Evolutionary conservation across 2,888 invertebrate genomes (phyloP).

Genomic region (Pimpla rufipes): DNA sequence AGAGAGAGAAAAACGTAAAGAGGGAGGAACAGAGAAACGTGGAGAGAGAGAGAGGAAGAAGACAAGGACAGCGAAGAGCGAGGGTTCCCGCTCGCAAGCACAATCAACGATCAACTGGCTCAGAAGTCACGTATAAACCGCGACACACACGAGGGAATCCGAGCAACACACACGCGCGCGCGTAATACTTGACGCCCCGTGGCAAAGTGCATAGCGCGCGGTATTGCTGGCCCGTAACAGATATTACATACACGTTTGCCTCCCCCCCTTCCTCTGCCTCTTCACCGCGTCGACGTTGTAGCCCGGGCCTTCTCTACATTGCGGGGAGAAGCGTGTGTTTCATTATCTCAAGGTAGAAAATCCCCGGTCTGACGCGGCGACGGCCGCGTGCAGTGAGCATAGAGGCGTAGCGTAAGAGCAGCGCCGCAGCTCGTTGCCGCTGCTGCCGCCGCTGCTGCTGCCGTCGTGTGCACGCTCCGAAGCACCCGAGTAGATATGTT

Average conservation of each 20-base stretch:
- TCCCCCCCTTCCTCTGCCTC: background rate
- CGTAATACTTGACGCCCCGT: slow-evolving; percentile 42
- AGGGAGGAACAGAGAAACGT: background rate
- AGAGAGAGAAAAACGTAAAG: background rate
- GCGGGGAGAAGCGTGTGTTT: slow-evolving; percentile 36
- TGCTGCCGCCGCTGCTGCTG: background rate
- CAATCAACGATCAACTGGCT: slow-evolving; percentile 32
- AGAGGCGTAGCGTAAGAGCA: too few relatives aligned
- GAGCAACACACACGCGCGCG: slow-evolving; percentile 7
- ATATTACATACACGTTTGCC: slow-evolving; percentile 37
- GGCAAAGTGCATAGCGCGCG: slow-evolving; percentile 49
- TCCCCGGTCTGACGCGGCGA: slow-evolving; percentile 11
- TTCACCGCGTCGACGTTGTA: background rate
- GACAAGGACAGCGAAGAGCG: background rate
- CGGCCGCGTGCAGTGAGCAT: background rate
- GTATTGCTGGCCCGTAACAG: slow-evolving; percentile 35
- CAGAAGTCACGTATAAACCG: slow-evolving; percentile 3
- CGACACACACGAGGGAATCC: background rate
- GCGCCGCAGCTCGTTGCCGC: background rate
- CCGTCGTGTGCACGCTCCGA: slow-evolving; percentile 10
- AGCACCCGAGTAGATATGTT: slow-evolving; percentile 42
- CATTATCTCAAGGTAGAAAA: slow-evolving; percentile 67
- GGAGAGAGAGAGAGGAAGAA: background rate
- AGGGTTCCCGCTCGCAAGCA: background rate
- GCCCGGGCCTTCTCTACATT: slow-evolving; percentile 8